phyloP scores from a whole-genome alignment of 2,797 vertebrate genomes.

The Buphagus erythrorhynchus region DNA sequence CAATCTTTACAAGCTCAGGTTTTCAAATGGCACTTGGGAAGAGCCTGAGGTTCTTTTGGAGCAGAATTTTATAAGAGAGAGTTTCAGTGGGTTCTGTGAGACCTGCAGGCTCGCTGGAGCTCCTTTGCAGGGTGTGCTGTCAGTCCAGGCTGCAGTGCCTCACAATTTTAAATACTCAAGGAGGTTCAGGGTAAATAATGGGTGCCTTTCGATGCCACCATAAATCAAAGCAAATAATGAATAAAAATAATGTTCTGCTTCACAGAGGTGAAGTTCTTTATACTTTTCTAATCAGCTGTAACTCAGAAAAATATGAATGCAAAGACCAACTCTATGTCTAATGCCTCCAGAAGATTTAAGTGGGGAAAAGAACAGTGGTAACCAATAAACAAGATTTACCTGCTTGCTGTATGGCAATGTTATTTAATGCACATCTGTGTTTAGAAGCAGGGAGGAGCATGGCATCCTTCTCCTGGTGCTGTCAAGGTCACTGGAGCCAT shows the following conservation, averaged over 20 bases:
- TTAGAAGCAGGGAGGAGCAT: neutral
- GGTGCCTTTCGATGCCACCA: neutral
- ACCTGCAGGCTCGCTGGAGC: neutral
- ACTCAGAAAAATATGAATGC: neutral
- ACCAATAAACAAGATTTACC: slow-evolving; percentile 43
- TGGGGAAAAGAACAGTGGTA: neutral
- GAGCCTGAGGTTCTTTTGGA: neutral
- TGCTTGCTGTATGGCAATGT: neutral
- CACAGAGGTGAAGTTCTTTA: neutral
- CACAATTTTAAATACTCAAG: neutral
- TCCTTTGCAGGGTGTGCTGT: neutral
- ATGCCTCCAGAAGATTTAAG: neutral
- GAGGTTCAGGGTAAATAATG: slow-evolving; percentile 6
- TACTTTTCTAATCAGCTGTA: slow-evolving; percentile 18
- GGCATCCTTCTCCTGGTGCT: neutral
- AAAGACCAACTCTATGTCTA: neutral
- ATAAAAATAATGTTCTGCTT: slow-evolving; percentile 29
- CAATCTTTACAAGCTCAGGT: neutral
- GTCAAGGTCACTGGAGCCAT: neutral
- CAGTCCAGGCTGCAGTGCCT: neutral
- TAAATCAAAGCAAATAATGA: slow-evolving; percentile 32
- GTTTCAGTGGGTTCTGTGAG: neutral
- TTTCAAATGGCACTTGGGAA: neutral
- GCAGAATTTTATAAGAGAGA: neutral
- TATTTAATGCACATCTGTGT: slow-evolving; percentile 22